These are phyloP conservation scores for Xestobium rufovillosum DNA, from an alignment of 2,888 invertebrate genomes.

Conservation along the genomic window DNA sequence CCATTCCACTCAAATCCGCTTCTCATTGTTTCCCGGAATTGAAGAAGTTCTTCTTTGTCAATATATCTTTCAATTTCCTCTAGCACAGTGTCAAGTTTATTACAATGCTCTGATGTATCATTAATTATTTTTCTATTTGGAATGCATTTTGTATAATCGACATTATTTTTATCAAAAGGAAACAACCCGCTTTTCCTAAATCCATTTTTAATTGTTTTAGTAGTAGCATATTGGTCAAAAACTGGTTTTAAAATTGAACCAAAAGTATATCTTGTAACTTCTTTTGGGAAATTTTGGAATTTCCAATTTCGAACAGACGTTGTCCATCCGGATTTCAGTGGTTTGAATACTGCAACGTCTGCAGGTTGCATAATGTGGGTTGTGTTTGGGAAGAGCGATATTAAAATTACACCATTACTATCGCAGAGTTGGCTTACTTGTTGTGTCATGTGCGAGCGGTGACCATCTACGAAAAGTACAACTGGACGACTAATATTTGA, in stretches of 20 bases:
- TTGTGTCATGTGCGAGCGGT: too few species aligned
- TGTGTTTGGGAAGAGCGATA: constrained; percentile 12
- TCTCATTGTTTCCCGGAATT: constrained; percentile 6
- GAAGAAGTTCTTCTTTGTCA: constrained; percentile 2
- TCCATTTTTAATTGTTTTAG: constrained; percentile 19
- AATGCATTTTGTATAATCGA: constrained; percentile 25
- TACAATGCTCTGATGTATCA: too few species aligned
- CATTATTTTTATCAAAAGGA: constrained; percentile 23
- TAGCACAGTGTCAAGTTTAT: too few species aligned
- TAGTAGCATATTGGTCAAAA: constrained; percentile 13
- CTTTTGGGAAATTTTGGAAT: constrained; percentile 14
- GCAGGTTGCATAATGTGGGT: constrained; percentile 16
- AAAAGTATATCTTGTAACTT: constrained; percentile 14
- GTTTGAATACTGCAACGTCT: constrained; percentile 14
- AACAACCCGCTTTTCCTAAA: constrained; percentile 23
- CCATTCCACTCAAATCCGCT: background rate
- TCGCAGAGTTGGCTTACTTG: too few species aligned
- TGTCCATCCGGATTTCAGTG: constrained; percentile 9
- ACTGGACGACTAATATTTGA: too few species aligned
- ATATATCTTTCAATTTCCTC: background rate
- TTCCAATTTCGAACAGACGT: constrained; percentile 11
- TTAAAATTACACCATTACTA: constrained; percentile 11
- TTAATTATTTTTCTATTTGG: constrained; percentile 7
- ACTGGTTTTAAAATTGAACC: constrained; percentile 11
- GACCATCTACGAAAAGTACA: too few species aligned